Evolutionary conservation across 2,113 vertebrate species (phyloP), one percentile per base, ranked within the genome.

Genomic region (Cheirogaleus medius): DNA sequence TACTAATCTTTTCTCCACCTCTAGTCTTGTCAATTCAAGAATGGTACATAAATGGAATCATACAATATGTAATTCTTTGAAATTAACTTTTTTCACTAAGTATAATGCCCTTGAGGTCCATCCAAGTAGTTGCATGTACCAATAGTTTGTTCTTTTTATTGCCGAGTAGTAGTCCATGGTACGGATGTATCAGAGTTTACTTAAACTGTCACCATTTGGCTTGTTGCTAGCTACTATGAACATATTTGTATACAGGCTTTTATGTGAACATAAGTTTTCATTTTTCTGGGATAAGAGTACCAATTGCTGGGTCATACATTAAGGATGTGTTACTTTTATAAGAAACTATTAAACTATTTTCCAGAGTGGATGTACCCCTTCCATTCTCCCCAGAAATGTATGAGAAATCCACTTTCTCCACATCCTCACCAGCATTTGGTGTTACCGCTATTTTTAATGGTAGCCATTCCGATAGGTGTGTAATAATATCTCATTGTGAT

Each of bases 101-200:
- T 29, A 20, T 29, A 23, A 39, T 39, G n/a, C 49, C n/a, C 60
- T 17, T 3, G 44, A 29, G 23, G 68, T 49, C 44, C 37, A 18
- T 23, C 20, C 25, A 39, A 12, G 32, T 11, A 29, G 6, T 8
- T 2, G 25, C 9, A 4, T 18, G 4, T 34, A 1, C 9, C 37
- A 5, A 12, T 4, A 60, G 60, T 21, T 37, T 11, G n/a, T 34
- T 66, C 37, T 32, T 76, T 84, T 66, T 21, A 20, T 44, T 34
- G 32, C 58, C 37, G 11, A 49, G 12, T 64, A 71, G 42, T 71
- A 34, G 13, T 81, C 63, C 34, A 18, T 11, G 10, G 14, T 13
- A 6, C 14, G 17, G 29, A 3, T 42, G 5, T 6, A 20, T 32
- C 56, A 25, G 27, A 8, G 3, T 34, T 44, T 58, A 18, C 18